A percentile compares a stretch with the other conserved stretches of the same genome.
These are phyloP conservation scores for Lithodes maja DNA, from an alignment of 2,888 invertebrate species.

Conservation along the genomic window DNA sequence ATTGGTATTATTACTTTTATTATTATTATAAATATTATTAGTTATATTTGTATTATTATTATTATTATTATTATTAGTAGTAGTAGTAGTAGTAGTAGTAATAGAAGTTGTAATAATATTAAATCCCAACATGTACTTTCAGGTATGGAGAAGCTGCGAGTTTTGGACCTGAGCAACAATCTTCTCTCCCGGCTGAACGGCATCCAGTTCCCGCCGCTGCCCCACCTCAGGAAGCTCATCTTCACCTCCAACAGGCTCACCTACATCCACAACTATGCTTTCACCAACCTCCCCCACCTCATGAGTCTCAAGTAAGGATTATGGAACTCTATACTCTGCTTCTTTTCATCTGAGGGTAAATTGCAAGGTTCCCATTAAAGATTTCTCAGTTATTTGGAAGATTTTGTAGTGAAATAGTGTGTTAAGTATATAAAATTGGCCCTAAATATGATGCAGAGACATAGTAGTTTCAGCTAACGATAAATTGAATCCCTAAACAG, in stretches of 20 bases:
- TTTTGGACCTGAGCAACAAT: slow-evolving; percentile 87
- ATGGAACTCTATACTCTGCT: too few species aligned
- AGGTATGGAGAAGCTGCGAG: slow-evolving; percentile 85
- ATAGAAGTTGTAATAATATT: neutral
- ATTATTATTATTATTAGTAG: too few species aligned
- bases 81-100: neutral
- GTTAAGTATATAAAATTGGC: too few species aligned
- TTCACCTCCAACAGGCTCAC: slow-evolving; percentile 86
- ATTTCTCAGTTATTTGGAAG: too few species aligned
- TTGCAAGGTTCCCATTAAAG: too few species aligned
- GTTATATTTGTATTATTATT: neutral
- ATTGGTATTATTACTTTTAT: neutral
- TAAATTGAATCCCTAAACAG: too few species aligned
- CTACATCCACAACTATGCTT: slow-evolving; percentile 85
- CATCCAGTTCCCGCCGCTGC: slow-evolving; percentile 87
- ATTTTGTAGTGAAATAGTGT: too few species aligned
- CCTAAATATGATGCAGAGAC: too few species aligned
- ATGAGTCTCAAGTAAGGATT: slow-evolving; percentile 51
- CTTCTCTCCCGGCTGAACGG: slow-evolving; percentile 83
- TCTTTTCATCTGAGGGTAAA: too few species aligned
- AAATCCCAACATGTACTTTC: neutral
- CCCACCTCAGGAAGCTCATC: slow-evolving; percentile 86
- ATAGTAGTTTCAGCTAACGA: too few species aligned
- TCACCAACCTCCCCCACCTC: slow-evolving; percentile 79
- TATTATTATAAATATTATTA: neutral